These are phyloP conservation scores for Synanceia verrucosa DNA, from an alignment of 2,797 vertebrate genomes.

Conservation along the genomic window DNA sequence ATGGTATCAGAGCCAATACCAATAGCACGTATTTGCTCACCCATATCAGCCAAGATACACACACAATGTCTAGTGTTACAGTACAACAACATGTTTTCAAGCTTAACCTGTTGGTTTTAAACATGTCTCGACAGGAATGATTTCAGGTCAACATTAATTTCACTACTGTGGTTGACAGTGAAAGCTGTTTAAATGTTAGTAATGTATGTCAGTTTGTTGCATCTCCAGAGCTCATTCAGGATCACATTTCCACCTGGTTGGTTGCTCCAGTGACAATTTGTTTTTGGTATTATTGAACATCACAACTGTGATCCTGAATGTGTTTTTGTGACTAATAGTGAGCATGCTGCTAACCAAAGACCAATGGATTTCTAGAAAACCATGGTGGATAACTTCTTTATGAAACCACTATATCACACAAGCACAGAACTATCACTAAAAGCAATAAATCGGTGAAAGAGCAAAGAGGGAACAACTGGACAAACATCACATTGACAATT, in stretches of 20 bases:
- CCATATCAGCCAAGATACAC: background rate
- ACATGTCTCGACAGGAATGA: constrained; percentile 32
- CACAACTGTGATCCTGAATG: constrained; percentile 50
- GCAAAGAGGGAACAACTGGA: constrained; percentile 16
- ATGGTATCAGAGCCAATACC: constrained; percentile 1
- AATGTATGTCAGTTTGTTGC: background rate
- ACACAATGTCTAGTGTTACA: background rate
- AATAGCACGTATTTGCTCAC: background rate
- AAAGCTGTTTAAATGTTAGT: background rate
- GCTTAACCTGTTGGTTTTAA: constrained; percentile 18
- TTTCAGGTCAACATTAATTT: background rate
- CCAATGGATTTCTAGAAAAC: constrained; percentile 14
- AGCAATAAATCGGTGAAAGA: constrained; percentile 29
- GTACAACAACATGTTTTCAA: constrained; percentile 15
- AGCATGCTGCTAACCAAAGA: constrained; percentile 43
- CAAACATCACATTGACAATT: background rate
- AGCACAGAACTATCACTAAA: constrained; percentile 53
- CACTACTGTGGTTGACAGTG: background rate
- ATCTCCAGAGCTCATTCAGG: constrained; percentile 52
- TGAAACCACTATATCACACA: constrained; percentile 37
- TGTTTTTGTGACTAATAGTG: background rate
- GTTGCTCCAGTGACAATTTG: background rate
- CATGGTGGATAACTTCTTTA: background rate
- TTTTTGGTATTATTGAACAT: background rate
- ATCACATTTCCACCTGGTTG: constrained; percentile 42